These are phyloP conservation scores for Uloborus plumipes DNA, from an alignment of 2,888 invertebrate genomes.

Conservation along the genomic window DNA sequence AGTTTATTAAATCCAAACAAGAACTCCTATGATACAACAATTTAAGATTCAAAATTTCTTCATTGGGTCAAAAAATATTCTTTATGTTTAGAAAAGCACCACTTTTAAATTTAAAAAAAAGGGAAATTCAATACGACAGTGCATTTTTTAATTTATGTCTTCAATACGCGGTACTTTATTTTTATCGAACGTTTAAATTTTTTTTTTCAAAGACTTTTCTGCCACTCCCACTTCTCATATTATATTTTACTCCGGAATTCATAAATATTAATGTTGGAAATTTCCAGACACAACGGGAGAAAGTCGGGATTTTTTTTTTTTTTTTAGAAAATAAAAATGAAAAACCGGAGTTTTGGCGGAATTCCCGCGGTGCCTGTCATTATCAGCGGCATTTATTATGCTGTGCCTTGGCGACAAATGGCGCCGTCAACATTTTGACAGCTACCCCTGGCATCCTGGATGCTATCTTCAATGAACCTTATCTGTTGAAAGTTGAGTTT, in stretches of 20 bases:
- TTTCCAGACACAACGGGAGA: not conserved
- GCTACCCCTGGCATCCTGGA: not conserved
- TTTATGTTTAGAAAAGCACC: too few relatives aligned
- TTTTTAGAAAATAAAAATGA: constrained; percentile 13
- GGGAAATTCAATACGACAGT: too few relatives aligned
- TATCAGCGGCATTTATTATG: constrained; percentile 50
- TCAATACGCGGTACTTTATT: not conserved
- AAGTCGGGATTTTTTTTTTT: constrained; percentile 22
- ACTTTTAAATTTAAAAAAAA: too few relatives aligned
- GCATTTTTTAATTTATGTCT: too few relatives aligned
- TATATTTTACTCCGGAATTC: constrained; percentile 37
- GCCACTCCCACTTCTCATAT: constrained; percentile 12
- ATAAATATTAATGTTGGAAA: constrained; percentile 47
- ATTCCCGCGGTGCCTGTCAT: constrained; percentile 46
- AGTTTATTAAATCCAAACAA: too few relatives aligned
- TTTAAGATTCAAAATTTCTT: too few relatives aligned
- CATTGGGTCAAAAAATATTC: too few relatives aligned
- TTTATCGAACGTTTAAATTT: constrained; percentile 1
- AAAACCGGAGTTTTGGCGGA: constrained; percentile 43
- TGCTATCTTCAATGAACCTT: too few relatives aligned
- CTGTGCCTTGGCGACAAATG: constrained; percentile 36
- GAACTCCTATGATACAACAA: too few relatives aligned
- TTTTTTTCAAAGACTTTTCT: not conserved
- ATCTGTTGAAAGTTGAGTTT: too few relatives aligned
- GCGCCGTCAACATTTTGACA: constrained; percentile 31